Percentiles rank a stretch among this genome's conserved stretches.
phyloP scores from a whole-genome alignment of 2,113 vertebrate genomes.

The Thermophis baileyi region DNA sequence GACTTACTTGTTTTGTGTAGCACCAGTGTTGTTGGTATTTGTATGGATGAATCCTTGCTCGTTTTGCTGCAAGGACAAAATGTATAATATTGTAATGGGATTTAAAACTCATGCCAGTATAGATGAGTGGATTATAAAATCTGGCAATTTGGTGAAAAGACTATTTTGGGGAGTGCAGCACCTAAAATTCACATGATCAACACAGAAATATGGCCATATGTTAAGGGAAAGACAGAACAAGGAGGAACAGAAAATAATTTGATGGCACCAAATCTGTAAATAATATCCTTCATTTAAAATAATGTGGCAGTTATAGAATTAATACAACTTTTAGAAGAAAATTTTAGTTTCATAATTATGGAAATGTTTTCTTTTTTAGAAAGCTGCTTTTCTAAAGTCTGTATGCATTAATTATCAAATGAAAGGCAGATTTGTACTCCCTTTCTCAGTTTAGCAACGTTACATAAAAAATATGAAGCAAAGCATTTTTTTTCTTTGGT shows the following conservation, averaged over 20 bases:
- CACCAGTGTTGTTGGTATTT: slow-evolving; percentile 23
- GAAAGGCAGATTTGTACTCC: not conserved
- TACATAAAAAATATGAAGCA: not conserved
- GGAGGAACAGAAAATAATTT: slow-evolving; percentile 50
- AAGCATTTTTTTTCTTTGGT: not conserved
- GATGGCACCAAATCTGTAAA: slow-evolving; percentile 23
- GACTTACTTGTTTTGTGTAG: slow-evolving; percentile 40
- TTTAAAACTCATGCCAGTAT: slow-evolving; percentile 59
- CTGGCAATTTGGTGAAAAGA: slow-evolving; percentile 61
- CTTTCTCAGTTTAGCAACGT: not conserved
- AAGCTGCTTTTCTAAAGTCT: not conserved
- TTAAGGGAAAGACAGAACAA: slow-evolving; percentile 59
- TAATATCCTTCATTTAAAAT: not conserved
- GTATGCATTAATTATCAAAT: slow-evolving; percentile 2
- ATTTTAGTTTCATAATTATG: slow-evolving; percentile 22
- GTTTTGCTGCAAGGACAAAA: slow-evolving; percentile 45
- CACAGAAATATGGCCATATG: slow-evolving; percentile 48
- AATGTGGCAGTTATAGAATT: slow-evolving; percentile 5
- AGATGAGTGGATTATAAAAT: slow-evolving; percentile 62
- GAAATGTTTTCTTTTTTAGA: slow-evolving; percentile 11
- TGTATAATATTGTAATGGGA: slow-evolving; percentile 55
- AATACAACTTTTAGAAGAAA: slow-evolving; percentile 38
- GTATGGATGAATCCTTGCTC: slow-evolving; percentile 43
- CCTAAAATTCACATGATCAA: slow-evolving; percentile 51
- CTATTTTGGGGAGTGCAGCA: slow-evolving; percentile 55